Percentiles rank a stretch among this genome's conserved stretches.
Evolutionary conservation across 2,888 invertebrate species (phyloP).

Genomic region (Parochlus steinenii): DNA sequence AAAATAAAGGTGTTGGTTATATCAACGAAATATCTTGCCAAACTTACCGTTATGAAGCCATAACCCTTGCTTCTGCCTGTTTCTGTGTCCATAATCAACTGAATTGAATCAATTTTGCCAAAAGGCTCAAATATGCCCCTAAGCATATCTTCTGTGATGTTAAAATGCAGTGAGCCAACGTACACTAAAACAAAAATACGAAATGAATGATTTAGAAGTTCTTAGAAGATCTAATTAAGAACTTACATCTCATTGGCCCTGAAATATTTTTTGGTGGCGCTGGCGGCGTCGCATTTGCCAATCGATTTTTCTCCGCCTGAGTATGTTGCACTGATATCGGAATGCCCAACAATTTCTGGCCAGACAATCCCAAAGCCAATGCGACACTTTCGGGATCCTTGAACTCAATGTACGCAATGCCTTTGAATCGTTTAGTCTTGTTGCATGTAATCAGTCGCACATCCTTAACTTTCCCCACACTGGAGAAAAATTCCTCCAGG

Average conservation of each 20-base stretch:
- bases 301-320: constrained; percentile 88
- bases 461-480: constrained; percentile 96
- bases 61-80: constrained; percentile 92
- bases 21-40: not conserved
- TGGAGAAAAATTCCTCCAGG: constrained; percentile 95
- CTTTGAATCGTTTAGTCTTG: constrained; percentile 95
- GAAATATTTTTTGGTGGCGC: constrained; percentile 72
- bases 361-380: constrained; percentile 84
- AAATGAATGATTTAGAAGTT: too few species aligned
- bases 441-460: constrained; percentile 97
- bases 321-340: constrained; percentile 98
- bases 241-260: constrained; percentile 89
- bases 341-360: constrained; percentile 86
- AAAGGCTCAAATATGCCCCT: constrained; percentile 97
- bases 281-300: constrained; percentile 65
- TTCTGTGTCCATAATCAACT: constrained; percentile 89
- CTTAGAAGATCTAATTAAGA: too few species aligned
- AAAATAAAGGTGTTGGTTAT: too few species aligned
- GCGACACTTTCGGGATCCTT: constrained; percentile 95
- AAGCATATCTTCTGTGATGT: constrained; percentile 98
- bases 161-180: constrained; percentile 94
- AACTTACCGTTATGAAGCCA: constrained; percentile 85
- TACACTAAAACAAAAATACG: too few species aligned
- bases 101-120: constrained; percentile 90
- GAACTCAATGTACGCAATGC: constrained; percentile 99